phyloP scores from a whole-genome alignment of 1,140 invertebrate genomes.

The Steinernema khuongi region DNA sequence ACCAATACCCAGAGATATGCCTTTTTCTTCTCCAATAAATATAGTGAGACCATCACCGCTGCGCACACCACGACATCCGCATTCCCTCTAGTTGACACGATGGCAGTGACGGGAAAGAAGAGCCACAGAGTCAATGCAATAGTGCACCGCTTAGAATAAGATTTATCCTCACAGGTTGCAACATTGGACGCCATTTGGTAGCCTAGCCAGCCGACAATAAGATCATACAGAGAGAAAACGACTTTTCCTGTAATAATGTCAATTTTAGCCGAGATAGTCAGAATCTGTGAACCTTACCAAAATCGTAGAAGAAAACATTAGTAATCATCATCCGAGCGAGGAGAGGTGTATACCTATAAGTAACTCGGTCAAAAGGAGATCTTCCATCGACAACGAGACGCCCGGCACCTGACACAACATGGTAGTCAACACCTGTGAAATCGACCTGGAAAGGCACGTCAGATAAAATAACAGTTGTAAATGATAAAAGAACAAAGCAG shows the following conservation, averaged over 20 bases:
- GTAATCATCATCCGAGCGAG: constrained; percentile 78
- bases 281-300: no score
- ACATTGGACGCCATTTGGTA: constrained; percentile 60
- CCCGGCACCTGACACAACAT: constrained; percentile 90
- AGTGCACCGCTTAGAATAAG: constrained; percentile 54
- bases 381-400: constrained; percentile 69
- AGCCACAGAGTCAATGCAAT: constrained; percentile 73
- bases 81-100: constrained; percentile 89
- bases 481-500: no score
- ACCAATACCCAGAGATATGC: constrained; percentile 59
- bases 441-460: constrained; percentile 76
- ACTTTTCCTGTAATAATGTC: constrained; percentile 75
- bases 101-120: constrained; percentile 84
- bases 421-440: constrained; percentile 94
- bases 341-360: constrained; percentile 89
- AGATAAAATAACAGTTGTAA: neutral
- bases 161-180: neutral
- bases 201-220: constrained; percentile 72
- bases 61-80: constrained; percentile 81
- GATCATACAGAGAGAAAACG: constrained; percentile 78
- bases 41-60: constrained; percentile 72
- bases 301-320: constrained; percentile 68
- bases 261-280: constrained; percentile 6
- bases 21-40: constrained; percentile 57
- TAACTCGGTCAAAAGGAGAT: constrained; percentile 80